Evolutionary conservation across 2,797 vertebrate species (phyloP), one percentile per base, ranked within the genome.

Genomic region (Sebastes steindachneri): DNA sequence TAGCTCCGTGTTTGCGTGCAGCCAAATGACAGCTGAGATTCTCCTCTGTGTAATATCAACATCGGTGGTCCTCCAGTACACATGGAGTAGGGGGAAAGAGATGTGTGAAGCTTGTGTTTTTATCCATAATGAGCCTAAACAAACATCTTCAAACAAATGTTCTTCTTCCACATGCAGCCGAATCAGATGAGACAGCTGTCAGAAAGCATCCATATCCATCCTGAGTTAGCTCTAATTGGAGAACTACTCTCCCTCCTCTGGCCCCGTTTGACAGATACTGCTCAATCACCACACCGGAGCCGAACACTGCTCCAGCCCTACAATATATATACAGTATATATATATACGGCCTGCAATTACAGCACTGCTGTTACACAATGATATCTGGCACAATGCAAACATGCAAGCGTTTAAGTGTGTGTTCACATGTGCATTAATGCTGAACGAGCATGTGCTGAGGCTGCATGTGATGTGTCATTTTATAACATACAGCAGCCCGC

Each of bases 181-280:
- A 87, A 92, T 93, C 85, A 85, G 90, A 92, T 79, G 84, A 94
- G 94, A 92, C 93, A 93, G 93, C 94, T 95, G 94, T 94, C 94
- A 94, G 88, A 90, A 92, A 89, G 88, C 88, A 92, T 95, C 88
- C 89, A 86, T 83, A 91, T 92, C 91, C 85, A 86, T 94, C 89
- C 82, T 77, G 89, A 92, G 90, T 92, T 92, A 84, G 86, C 86
- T 90, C 87, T 95, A 94, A 95, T 95, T 94, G 95, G 93, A 90
- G 85, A 92, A 89, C 85, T 83, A 68, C 90, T 89, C 83, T 89
- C 64, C 69, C 82, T 91, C 85, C 86, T 86, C 86, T 90, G 85
- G 86, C 87, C 83, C 85, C 14, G 57, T 86, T 81, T 89, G 88
- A 94, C 91, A 94, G 87, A 89, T 82, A 90, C 88, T 78, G 84